Conservation (phyloP, 2,797 vertebrate genomes). For the Girardinus metallicus region DNA sequence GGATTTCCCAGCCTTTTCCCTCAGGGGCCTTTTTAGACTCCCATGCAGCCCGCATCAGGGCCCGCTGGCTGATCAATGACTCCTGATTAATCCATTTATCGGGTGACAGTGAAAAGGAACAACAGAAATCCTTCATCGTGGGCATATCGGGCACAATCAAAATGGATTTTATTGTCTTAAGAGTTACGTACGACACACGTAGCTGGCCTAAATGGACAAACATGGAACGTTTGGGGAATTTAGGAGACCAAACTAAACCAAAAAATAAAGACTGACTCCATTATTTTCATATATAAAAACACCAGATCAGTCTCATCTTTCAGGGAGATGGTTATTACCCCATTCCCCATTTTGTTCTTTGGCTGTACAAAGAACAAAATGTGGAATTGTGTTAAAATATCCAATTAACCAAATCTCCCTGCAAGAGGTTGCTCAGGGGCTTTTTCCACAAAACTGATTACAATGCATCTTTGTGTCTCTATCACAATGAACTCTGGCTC, state of each 20-base stretch:
- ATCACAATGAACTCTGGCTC: background rate
- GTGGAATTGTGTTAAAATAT: background rate
- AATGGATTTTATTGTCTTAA: background rate
- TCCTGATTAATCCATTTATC: conserved; percentile 71
- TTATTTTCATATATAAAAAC: background rate
- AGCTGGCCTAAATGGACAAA: background rate
- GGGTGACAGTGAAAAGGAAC: conserved; percentile 1
- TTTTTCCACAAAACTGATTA: background rate
- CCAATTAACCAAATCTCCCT: background rate
- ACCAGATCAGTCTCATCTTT: background rate
- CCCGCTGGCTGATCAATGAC: conserved; percentile 55
- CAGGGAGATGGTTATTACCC: background rate
- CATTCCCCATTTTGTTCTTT: background rate
- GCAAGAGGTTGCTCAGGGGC: background rate
- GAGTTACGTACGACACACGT: background rate
- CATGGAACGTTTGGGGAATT: background rate
- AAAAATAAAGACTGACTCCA: background rate
- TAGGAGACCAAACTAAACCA: background rate
- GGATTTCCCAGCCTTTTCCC: conserved; percentile 43
- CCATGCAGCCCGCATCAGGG: conserved; percentile 24
- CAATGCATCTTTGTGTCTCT: background rate
- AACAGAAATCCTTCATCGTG: background rate
- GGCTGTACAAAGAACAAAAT: background rate
- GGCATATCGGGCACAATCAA: background rate
- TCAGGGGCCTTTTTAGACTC: conserved; percentile 24